Percentiles rank a stretch among this genome's conserved stretches.
These are phyloP conservation scores for Oxyura jamaicensis DNA, from an alignment of 2,113 vertebrate genomes.

Conservation along the genomic window DNA sequence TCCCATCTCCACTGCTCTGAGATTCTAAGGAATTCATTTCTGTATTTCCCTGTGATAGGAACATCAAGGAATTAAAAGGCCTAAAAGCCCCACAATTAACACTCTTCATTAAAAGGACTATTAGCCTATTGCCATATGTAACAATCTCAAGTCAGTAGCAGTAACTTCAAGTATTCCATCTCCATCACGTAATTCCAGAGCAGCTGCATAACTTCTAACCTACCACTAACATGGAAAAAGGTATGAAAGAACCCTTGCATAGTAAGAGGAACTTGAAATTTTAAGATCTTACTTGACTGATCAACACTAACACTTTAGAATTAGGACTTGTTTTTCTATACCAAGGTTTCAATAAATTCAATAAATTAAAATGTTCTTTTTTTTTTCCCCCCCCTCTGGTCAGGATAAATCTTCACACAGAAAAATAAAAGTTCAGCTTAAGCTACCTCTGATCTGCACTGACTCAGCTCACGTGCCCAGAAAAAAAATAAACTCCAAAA, in stretches of 20 bases:
- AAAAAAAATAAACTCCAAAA: neutral
- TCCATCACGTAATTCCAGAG: neutral
- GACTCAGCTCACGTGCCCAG: neutral
- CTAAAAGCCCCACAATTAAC: neutral
- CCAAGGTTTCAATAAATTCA: neutral
- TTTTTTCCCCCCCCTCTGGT: too few relatives aligned
- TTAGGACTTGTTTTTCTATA: neutral
- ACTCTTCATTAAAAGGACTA: neutral
- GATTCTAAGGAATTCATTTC: neutral
- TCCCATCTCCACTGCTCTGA: neutral
- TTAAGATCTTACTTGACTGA: neutral
- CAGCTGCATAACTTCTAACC: neutral
- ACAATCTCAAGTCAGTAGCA: neutral
- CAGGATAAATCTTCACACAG: neutral
- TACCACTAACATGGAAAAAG: neutral
- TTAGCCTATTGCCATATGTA: rapidly evolving
- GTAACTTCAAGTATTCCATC: neutral
- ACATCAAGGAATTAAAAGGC: neutral
- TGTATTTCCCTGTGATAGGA: neutral
- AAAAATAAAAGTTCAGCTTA: neutral
- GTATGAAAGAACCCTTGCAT: neutral
- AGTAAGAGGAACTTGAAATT: neutral
- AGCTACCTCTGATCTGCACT: neutral
- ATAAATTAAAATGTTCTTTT: neutral
- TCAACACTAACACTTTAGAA: neutral